Base-by-base conservation (phyloP, 2,888 invertebrate genomes). In the Eilema sororculum region DNA sequence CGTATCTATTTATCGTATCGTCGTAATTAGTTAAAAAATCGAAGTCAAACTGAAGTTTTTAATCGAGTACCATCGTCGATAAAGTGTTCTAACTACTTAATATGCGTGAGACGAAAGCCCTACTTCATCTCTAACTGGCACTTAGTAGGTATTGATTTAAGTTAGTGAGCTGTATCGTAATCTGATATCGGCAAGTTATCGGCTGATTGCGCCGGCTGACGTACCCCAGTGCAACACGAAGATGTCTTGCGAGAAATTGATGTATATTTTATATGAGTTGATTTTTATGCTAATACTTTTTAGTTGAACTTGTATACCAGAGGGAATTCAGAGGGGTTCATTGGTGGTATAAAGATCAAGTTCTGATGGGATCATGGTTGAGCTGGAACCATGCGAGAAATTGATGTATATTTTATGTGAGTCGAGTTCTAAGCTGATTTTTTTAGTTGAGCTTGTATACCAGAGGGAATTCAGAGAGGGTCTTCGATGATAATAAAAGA, bases 61-160 rank as follows among this genome's bases (percentile, higher is more conserved):
- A n/a, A n/a, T 52, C n/a, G 9, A 52, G 52, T n/a, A 52, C n/a
- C 52, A 52, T 52, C 9, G 20, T n/a, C n/a, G n/a, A n/a, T n/a
- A 9, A 52, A 52, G 52, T 52, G n/a, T 52, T n/a, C 46, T 46
- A 46, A 46, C 20, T 46, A 46, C 20, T 52, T 52, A n/a, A 52
- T 52, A 52, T 52, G 52, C 20, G 52, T 3, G 24, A 58, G 57
- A 58, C 25, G 57, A 22, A 24, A 58, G 13, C 4, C 6, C 13
- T 24, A 57, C n/a, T 22, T 22, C n/a, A 10, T 25, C 22, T 5
- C n/a, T 52, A 24, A 58, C 57, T 25, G 24, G 24, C 25, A 58
- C 57, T 25, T 58, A 58, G 8, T n/a, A n/a, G n/a, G n/a, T 25
- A 58, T 58, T 25, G 57, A 58, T 58, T 58, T 58, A 25, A 25